Conservation (phyloP, 2,888 invertebrate species). For the Lacanobia oleracea region DNA sequence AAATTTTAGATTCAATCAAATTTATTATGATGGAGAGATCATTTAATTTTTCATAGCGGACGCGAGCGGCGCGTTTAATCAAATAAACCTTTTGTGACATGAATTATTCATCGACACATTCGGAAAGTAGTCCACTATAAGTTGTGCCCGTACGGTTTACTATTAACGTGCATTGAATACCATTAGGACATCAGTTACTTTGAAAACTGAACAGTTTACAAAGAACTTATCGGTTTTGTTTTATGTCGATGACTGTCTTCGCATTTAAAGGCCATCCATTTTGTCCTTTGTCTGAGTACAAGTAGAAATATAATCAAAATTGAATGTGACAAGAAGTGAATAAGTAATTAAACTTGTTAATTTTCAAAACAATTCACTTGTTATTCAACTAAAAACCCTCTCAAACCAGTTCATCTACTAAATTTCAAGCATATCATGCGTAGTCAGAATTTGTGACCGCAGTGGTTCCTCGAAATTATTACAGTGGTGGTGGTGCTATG, state of each 20-base stretch:
- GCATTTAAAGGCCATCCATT: background rate
- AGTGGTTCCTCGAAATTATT: slow-evolving; percentile 37
- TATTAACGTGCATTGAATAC: too few species aligned
- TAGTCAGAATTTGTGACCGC: slow-evolving; percentile 12
- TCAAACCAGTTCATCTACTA: background rate
- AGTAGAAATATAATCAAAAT: background rate
- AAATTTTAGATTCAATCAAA: slow-evolving; percentile 14
- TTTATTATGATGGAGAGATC: slow-evolving; percentile 21
- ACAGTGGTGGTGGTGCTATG: slow-evolving; percentile 15
- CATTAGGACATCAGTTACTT: slow-evolving; percentile 31
- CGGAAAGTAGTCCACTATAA: slow-evolving; percentile 57
- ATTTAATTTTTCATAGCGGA: slow-evolving; percentile 44
- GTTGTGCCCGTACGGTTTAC: too few species aligned
- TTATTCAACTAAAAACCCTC: background rate
- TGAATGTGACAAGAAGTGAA: background rate
- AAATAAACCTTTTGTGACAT: slow-evolving; percentile 59
- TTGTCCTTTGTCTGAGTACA: background rate
- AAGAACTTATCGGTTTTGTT: slow-evolving; percentile 24
- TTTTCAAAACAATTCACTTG: too few species aligned
- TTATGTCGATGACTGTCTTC: slow-evolving; percentile 33
- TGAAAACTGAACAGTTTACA: slow-evolving; percentile 32
- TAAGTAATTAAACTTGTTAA: too few species aligned
- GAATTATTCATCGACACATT: slow-evolving; percentile 63
- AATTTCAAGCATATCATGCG: slow-evolving; percentile 14
- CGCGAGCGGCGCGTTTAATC: slow-evolving; percentile 51